Base-by-base conservation (phyloP, 2,797 vertebrate genomes). In the Eulemur mongoz region DNA sequence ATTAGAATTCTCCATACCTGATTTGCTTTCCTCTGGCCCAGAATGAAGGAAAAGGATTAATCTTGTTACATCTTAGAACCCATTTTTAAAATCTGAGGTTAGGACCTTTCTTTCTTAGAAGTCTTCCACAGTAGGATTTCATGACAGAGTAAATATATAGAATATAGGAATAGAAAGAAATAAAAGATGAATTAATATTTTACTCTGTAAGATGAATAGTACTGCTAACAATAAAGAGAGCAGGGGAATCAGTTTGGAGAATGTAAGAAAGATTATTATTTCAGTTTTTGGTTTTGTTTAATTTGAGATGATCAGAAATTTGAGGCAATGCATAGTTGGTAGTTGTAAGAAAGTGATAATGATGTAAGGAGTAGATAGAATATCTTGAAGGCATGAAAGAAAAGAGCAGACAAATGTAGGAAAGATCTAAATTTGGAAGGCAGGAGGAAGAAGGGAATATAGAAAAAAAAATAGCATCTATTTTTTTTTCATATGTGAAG, bases 171-270 rank as follows among this genome's bases (percentile, higher is more conserved):
- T n/a, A 84, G 12, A 89, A 85, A 84, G 32, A 30, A 85, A 54
- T 92, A 61, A 87, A 87, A 82, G 61, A 88, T n/a, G 32, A 94
- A 48, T 87, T 76, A 88, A 70, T 91, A 91, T 76, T 80, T 89
- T 80, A 84, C 13, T 83, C n/a, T 84, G 22, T 87, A 82, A 80
- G 57, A 57, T 48, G 88, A 85, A 59, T 48, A 79, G 4, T 83
- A 30, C 76, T 82, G 50, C 61, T 89, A 79, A 70, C 54, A 65
- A 65, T 50, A 78, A 92, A 88, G 54, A 54, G 57, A 18, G 20
- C 65, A 67, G 30, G 30, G 45, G 7, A 67, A 57, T 94, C 32
- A 84, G 18, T 80, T 59, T 89, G 86, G 54, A n/a, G n/a, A 93
- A 63, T 38, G 12, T 17, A 27, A 63, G 43, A 63, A 82, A 87